Evolutionary conservation across 2,797 vertebrate genomes (phyloP).

Genomic region (Ptychadena robeensis): DNA sequence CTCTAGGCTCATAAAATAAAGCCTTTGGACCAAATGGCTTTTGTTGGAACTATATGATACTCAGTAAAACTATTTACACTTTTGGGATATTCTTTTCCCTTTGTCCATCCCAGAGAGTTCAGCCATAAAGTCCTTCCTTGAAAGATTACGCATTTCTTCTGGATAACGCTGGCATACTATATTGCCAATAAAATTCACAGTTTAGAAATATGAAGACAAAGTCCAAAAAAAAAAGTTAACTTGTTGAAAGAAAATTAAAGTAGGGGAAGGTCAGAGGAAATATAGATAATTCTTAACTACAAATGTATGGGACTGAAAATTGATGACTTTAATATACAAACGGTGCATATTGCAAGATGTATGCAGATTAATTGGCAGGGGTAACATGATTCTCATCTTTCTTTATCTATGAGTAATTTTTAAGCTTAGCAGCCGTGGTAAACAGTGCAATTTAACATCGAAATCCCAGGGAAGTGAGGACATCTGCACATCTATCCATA

Average conservation of each 20-base stretch:
- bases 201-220: constrained; percentile 39
- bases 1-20: neutral
- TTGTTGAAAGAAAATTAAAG: constrained; percentile 50
- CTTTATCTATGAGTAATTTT: constrained; percentile 50
- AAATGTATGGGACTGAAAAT: constrained; percentile 40
- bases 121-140: neutral
- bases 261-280: constrained; percentile 40
- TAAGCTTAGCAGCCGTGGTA: constrained; percentile 27
- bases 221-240: constrained; percentile 47
- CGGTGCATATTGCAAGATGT: constrained; percentile 29
- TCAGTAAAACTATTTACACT: constrained; percentile 13
- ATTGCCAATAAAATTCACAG: constrained; percentile 38
- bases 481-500: constrained; percentile 51
- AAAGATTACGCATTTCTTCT: constrained; percentile 19
- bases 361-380: constrained; percentile 50
- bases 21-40: neutral
- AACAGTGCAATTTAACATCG: constrained; percentile 36
- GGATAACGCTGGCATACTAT: constrained; percentile 18
- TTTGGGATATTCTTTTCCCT: constrained; percentile 24
- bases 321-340: constrained; percentile 43
- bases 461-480: constrained; percentile 28
- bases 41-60: neutral
- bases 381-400: constrained; percentile 42
- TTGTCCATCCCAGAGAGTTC: constrained; percentile 3
- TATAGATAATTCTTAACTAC: constrained; percentile 41